Conservation (phyloP, 2,888 invertebrate species). For the Cheilosia impressa region DNA sequence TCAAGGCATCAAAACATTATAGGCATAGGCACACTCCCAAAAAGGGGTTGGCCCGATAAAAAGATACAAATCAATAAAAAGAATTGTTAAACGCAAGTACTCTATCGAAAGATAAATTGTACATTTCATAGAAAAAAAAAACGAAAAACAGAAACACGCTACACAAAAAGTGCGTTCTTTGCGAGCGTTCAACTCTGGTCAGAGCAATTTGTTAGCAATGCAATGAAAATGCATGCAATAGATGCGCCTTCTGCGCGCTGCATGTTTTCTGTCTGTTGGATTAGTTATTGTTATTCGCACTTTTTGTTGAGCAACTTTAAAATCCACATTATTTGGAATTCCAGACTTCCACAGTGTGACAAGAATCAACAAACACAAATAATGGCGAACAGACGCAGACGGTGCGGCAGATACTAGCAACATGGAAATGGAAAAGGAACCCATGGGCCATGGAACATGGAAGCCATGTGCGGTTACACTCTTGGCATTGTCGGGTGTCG, state of each 20-base stretch:
- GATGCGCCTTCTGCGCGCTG: slow-evolving; percentile 25
- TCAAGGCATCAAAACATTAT: not conserved
- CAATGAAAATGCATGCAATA: slow-evolving; percentile 38
- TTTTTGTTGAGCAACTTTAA: slow-evolving; percentile 46
- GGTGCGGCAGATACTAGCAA: slow-evolving; percentile 16
- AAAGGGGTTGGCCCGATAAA: slow-evolving; percentile 44
- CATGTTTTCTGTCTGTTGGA: slow-evolving; percentile 36
- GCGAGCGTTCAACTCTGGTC: slow-evolving; percentile 53
- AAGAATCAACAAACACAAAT: slow-evolving; percentile 48
- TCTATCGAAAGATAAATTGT: not conserved
- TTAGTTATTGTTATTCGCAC: slow-evolving; percentile 40
- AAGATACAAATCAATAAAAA: slow-evolving; percentile 24
- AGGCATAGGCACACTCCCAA: slow-evolving; percentile 21
- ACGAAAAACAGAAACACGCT: not conserved
- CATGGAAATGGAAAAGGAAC: not conserved
- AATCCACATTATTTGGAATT: slow-evolving; percentile 48
- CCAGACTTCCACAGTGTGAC: slow-evolving; percentile 31
- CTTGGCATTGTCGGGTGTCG: slow-evolving; percentile 25
- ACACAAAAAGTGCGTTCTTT: slow-evolving; percentile 52
- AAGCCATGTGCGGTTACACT: slow-evolving; percentile 23
- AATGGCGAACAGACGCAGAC: slow-evolving; percentile 28
- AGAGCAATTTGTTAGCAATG: slow-evolving; percentile 45
- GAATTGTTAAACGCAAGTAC: slow-evolving; percentile 5
- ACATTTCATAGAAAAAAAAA: slow-evolving; percentile 3
- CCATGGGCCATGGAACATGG: slow-evolving; percentile 21